Conservation (phyloP, 1,140 invertebrate genomes). For the Dreissena rostriformis region DNA sequence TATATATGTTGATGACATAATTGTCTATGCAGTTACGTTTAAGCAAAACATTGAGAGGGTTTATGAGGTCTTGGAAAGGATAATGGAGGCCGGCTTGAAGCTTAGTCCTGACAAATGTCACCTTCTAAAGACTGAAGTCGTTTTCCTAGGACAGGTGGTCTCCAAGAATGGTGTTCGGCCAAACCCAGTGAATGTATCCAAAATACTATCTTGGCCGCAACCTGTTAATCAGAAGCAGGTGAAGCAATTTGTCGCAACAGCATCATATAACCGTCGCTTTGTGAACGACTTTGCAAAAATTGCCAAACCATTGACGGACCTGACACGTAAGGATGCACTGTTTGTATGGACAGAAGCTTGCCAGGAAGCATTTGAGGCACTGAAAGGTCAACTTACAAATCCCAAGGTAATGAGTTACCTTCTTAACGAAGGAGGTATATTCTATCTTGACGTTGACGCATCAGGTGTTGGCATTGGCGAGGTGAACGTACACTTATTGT, state of each 20-base stretch:
- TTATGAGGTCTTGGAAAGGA: neutral
- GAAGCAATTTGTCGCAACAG: slow-evolving; percentile 55
- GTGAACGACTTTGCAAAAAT: neutral
- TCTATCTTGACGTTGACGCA: slow-evolving; percentile 64
- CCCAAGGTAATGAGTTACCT: slow-evolving; percentile 54
- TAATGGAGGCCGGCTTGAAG: slow-evolving; percentile 5
- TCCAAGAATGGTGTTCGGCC: slow-evolving; percentile 20
- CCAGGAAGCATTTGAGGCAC: slow-evolving; percentile 51
- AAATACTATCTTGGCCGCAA: slow-evolving; percentile 45
- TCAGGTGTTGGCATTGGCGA: slow-evolving; percentile 65
- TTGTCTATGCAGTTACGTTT: slow-evolving; percentile 26
- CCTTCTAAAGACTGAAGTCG: slow-evolving; percentile 57
- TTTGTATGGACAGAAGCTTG: slow-evolving; percentile 53
- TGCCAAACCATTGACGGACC: slow-evolving; percentile 15
- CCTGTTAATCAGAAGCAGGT: slow-evolving; percentile 52
- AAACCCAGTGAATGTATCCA: slow-evolving; percentile 30
- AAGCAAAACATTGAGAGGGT: neutral
- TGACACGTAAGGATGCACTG: slow-evolving; percentile 2
- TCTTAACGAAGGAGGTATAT: slow-evolving; percentile 17
- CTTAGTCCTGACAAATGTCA: slow-evolving; percentile 41
- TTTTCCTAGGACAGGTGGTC: slow-evolving; percentile 53
- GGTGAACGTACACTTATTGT: too few species aligned
- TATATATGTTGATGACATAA: slow-evolving; percentile 59
- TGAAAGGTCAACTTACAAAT: slow-evolving; percentile 43
- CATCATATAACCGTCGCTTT: slow-evolving; percentile 13